A percentile compares a stretch with the other conserved stretches of the same genome.
Conservation (phyloP, 2,113 vertebrate species). For the Paramormyrops kingsleyae region DNA sequence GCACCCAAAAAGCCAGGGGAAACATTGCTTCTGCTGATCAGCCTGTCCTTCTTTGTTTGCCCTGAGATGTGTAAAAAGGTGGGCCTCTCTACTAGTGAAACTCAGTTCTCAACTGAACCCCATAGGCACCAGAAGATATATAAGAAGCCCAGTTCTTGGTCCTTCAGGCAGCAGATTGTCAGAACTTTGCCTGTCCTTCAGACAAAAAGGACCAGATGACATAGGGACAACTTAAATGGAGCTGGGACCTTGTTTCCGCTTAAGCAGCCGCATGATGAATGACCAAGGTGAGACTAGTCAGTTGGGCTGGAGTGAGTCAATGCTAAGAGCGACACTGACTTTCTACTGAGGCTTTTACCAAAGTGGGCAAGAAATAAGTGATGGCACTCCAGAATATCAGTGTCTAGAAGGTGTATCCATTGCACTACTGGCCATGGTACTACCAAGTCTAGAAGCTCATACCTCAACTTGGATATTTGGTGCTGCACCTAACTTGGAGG, state of each 20-base stretch:
- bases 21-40: background rate
- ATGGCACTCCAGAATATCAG: background rate
- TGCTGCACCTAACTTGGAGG: background rate
- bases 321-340: background rate
- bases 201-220: background rate
- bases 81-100: background rate
- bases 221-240: background rate
- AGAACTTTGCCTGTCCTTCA: background rate
- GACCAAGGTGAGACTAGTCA: background rate
- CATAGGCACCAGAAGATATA: background rate
- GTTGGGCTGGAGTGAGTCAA: background rate
- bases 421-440: background rate
- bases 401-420: background rate
- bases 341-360: background rate
- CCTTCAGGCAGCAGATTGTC: background rate
- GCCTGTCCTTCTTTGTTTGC: background rate
- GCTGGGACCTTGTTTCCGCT: background rate
- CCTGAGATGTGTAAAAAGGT: background rate
- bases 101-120: background rate
- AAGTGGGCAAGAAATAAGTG: background rate
- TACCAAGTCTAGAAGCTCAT: background rate
- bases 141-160: background rate
- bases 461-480: background rate
- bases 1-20: background rate
- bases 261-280: background rate